Evolutionary conservation across 92 coral and sea anemone genomes (phyloP).

Genomic region (Actinernus sp.): DNA sequence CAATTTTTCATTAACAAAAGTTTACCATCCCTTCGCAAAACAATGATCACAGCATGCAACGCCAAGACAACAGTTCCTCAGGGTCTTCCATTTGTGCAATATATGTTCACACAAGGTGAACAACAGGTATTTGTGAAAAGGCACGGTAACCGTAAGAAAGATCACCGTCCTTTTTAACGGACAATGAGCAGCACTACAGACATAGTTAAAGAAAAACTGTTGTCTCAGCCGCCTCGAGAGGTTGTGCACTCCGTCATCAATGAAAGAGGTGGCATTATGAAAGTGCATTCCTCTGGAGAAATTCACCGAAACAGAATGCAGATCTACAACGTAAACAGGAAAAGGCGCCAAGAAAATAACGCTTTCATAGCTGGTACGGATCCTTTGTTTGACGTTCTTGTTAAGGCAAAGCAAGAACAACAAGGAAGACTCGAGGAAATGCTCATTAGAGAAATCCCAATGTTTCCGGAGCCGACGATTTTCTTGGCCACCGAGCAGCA

Average conservation of each 20-base stretch:
- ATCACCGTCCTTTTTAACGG: slow-evolving; percentile 21
- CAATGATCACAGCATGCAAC: no score
- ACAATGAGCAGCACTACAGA: slow-evolving; percentile 51
- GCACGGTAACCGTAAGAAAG: slow-evolving; percentile 42
- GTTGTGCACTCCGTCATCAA: slow-evolving; percentile 34
- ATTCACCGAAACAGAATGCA: slow-evolving; percentile 43
- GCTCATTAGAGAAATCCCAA: slow-evolving; percentile 52
- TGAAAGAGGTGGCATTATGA: slow-evolving; percentile 46
- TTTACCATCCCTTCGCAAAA: no score
- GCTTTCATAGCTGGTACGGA: slow-evolving; percentile 35
- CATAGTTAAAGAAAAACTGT: slow-evolving; percentile 30
- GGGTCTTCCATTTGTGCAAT: no score
- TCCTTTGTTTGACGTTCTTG: slow-evolving; percentile 38
- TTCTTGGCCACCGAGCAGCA: no score
- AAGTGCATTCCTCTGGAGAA: slow-evolving; percentile 37
- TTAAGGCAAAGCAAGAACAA: slow-evolving; percentile 42
- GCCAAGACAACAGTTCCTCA: no score
- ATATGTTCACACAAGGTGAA: no score
- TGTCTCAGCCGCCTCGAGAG: slow-evolving; percentile 33
- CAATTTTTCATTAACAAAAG: slow-evolving; percentile 54
- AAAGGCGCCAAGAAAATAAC: no score
- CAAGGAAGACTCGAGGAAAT: slow-evolving; percentile 23
- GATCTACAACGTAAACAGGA: slow-evolving; percentile 35
- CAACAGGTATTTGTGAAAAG: no score
- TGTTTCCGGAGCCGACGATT: slow-evolving; percentile 61